A percentile compares a stretch with the other conserved stretches of the same genome.
Conservation (phyloP, 1,140 invertebrate genomes). For the Caerostris darwini region DNA sequence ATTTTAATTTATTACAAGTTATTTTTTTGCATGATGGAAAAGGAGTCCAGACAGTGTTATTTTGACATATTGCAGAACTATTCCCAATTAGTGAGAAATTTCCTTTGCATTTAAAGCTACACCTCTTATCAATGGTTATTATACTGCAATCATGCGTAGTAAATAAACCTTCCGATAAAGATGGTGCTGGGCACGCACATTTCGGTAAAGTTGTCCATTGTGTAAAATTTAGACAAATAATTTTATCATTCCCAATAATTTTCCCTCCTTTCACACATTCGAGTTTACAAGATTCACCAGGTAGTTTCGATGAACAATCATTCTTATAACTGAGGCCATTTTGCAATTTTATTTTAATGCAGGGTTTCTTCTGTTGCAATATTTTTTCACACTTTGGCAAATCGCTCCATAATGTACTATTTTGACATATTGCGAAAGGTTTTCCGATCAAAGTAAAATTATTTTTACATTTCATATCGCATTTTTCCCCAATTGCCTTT, state of each 20-base stretch:
- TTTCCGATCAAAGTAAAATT: not conserved
- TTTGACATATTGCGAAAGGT: not conserved
- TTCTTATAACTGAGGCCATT: not conserved
- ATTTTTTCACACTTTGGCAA: not conserved
- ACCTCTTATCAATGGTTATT: too few relatives aligned
- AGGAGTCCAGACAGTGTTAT: not conserved
- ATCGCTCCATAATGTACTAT: not conserved
- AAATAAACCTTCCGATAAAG: too few relatives aligned
- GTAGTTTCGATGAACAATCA: not conserved
- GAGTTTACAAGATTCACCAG: not conserved
- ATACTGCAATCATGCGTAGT: too few relatives aligned
- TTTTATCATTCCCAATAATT: too few relatives aligned
- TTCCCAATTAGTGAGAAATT: too few relatives aligned
- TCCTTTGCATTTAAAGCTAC: too few relatives aligned
- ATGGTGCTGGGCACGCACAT: too few relatives aligned
- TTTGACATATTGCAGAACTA: too few relatives aligned
- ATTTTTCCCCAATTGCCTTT: not conserved
- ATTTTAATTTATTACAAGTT: not conserved
- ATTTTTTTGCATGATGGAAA: not conserved
- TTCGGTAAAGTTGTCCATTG: too few relatives aligned
- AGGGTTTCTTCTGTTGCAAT: not conserved
- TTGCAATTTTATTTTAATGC: not conserved
- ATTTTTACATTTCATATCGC: not conserved
- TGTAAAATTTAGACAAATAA: too few relatives aligned
- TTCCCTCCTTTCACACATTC: not conserved